Conservation (phyloP, 2,797 vertebrate genomes). For the Podargus strigoides region DNA sequence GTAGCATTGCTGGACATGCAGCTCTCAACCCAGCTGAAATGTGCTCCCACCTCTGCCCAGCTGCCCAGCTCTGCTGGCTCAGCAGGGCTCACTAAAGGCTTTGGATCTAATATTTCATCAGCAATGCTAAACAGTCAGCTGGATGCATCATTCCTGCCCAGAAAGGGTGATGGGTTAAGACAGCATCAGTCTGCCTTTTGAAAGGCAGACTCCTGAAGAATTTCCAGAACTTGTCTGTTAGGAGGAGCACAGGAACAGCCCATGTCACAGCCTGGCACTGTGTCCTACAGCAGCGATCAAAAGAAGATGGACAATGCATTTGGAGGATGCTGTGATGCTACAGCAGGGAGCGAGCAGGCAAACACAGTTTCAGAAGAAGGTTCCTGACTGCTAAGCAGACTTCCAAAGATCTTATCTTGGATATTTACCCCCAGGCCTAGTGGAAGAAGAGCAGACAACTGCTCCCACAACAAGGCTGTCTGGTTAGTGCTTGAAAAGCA, state of each 20-base stretch:
- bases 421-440: background rate
- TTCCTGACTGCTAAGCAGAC: background rate
- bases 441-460: background rate
- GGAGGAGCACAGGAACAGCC: background rate
- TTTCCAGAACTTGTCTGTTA: background rate
- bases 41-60: background rate
- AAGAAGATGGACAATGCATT: slow-evolving; percentile 23
- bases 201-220: slow-evolving; percentile 7
- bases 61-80: background rate
- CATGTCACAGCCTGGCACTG: background rate
- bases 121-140: background rate
- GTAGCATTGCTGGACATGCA: background rate
- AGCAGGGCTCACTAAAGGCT: background rate
- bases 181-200: background rate
- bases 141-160: background rate
- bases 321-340: slow-evolving; percentile 12
- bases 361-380: background rate
- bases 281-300: background rate
- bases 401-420: slow-evolving; percentile 15
- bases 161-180: background rate
- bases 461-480: background rate
- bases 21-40: background rate
- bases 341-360: background rate
- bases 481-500: background rate
- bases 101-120: background rate